A percentile compares a stretch with the other conserved stretches of the same genome.
These are phyloP conservation scores for Trialeurodes vaporariorum DNA, from an alignment of 1,140 invertebrate species.

Conservation along the genomic window DNA sequence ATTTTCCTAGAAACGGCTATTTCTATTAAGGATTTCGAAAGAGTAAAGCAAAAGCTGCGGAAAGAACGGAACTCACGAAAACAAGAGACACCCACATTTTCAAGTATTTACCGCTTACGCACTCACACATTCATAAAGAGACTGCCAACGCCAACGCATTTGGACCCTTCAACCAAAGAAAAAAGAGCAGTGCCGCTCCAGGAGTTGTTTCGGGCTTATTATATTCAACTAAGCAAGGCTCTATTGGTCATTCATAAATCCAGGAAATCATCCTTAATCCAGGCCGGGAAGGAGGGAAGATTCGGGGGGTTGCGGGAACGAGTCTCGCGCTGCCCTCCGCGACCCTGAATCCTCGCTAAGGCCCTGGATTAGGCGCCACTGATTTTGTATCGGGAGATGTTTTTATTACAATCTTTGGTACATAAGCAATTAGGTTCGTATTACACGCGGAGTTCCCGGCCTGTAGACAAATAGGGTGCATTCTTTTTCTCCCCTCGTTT, in stretches of 20 bases:
- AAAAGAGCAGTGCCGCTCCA: background rate
- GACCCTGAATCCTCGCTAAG: background rate
- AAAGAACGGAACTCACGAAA: no score
- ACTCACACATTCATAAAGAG: no score
- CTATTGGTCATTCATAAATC: constrained; percentile 30
- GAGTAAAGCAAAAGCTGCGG: no score
- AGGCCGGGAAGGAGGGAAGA: constrained; percentile 9
- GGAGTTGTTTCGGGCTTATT: constrained; percentile 1
- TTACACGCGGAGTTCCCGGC: background rate
- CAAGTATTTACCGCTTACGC: no score
- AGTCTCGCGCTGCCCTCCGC: no score
- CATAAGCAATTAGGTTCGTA: background rate
- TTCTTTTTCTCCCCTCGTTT: background rate
- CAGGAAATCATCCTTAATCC: no score
- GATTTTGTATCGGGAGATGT: background rate
- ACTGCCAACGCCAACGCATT: no score
- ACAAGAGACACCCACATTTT: no score
- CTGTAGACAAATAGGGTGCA: no score
- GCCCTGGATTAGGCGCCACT: background rate
- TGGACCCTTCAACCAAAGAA: no score
- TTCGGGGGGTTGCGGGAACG: background rate
- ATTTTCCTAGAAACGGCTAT: no score
- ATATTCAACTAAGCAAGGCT: constrained; percentile 46
- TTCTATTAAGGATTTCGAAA: no score
- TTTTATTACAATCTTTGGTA: background rate